Percentiles rank a stretch among this genome's conserved stretches.
Evolutionary conservation across 1,140 invertebrate species (phyloP).

Genomic region (Homarus americanus): DNA sequence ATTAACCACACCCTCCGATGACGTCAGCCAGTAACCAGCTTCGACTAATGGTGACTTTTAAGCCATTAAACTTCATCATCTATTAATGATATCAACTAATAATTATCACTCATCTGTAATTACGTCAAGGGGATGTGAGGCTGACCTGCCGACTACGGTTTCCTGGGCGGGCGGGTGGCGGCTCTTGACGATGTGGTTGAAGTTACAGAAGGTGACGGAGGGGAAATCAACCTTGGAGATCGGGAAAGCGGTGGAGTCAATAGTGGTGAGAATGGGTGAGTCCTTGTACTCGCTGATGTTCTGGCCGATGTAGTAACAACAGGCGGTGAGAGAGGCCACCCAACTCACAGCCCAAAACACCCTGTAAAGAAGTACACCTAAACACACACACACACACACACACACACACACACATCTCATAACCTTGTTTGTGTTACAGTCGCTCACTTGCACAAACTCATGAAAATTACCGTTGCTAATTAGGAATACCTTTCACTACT

Average conservation of each 20-base stretch:
- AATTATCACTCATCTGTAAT: neutral
- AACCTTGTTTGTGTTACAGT: too few relatives aligned
- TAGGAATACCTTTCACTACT: too few relatives aligned
- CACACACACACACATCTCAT: too few relatives aligned
- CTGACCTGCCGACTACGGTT: constrained; percentile 34
- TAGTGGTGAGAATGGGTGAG: constrained; percentile 35
- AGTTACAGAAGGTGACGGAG: constrained; percentile 36
- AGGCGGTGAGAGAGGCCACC: constrained; percentile 19
- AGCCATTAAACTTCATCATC: too few relatives aligned
- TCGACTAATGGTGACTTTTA: too few relatives aligned
- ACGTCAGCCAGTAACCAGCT: too few relatives aligned
- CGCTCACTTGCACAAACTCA: too few relatives aligned
- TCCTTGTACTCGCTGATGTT: constrained; percentile 19
- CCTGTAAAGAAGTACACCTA: neutral
- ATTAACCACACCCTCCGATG: too few relatives aligned
- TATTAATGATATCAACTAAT: too few relatives aligned
- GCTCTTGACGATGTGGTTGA: constrained; percentile 34
- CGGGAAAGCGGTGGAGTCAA: constrained; percentile 28
- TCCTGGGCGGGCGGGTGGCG: constrained; percentile 15
- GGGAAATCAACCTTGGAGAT: constrained; percentile 35
- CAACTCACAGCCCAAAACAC: constrained; percentile 42
- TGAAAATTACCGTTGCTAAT: too few relatives aligned
- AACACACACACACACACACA: too few relatives aligned
- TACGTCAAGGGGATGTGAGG: neutral
- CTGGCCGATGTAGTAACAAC: constrained; percentile 26